Conservation (phyloP, 2,797 vertebrate species). For the Coluber constrictor region DNA sequence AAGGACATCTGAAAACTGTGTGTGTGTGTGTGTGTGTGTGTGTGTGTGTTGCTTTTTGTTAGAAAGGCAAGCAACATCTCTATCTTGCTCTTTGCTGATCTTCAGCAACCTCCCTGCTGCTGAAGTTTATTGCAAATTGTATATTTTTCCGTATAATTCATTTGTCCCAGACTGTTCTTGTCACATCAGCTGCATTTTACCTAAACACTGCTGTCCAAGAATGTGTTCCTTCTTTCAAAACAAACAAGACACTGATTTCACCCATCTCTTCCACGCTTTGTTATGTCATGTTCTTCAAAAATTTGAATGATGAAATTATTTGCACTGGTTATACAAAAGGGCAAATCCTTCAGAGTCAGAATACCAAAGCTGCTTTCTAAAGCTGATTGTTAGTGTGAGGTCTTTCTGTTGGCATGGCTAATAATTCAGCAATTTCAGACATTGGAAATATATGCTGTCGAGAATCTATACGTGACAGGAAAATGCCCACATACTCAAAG, state of each 20-base stretch:
- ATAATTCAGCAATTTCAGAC: background rate
- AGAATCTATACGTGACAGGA: background rate
- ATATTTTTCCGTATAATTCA: conserved; percentile 5
- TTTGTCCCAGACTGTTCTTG: background rate
- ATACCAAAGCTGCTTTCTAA: background rate
- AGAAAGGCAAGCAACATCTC: background rate
- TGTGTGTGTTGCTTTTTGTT: background rate
- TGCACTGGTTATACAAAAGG: background rate
- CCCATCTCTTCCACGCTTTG: background rate
- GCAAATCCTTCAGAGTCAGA: background rate
- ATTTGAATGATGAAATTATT: background rate
- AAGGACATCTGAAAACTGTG: background rate
- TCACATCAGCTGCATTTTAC: background rate
- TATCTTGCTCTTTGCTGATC: background rate
- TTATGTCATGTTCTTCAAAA: background rate
- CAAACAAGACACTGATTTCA: background rate
- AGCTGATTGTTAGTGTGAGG: background rate
- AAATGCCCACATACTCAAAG: background rate
- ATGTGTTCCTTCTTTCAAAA: background rate
- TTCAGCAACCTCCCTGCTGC: background rate
- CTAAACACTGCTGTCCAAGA: background rate
- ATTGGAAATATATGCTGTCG: background rate
- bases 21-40: background rate
- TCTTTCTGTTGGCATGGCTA: background rate
- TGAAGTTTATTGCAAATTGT: background rate